These are phyloP conservation scores for Aporophyla nigra DNA, from an alignment of 2,888 invertebrate species.

Conservation along the genomic window DNA sequence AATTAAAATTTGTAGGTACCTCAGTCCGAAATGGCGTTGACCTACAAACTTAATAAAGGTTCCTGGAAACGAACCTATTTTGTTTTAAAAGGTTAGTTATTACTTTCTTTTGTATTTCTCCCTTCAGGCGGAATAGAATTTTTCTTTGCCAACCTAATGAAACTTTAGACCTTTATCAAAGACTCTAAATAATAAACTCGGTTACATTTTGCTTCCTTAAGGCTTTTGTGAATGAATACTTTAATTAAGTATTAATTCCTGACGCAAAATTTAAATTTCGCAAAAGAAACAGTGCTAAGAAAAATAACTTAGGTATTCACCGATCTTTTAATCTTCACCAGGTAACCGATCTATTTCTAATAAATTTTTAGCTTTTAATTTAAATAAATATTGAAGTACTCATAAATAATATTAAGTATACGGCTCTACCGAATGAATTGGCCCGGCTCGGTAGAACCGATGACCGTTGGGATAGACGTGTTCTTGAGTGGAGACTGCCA, in stretches of 20 bases:
- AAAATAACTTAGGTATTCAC: not conserved
- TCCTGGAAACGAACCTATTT: slow-evolving; percentile 40
- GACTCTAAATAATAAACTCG: slow-evolving; percentile 50
- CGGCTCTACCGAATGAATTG: too few relatives aligned
- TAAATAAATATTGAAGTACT: not conserved
- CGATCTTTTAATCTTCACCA: not conserved
- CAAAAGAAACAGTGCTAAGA: not conserved
- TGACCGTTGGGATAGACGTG: too few relatives aligned
- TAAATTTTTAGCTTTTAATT: too few relatives aligned
- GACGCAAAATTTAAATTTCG: not conserved
- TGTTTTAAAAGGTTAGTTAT: slow-evolving; percentile 52
- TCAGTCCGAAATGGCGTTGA: slow-evolving; percentile 30
- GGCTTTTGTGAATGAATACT: slow-evolving; percentile 20
- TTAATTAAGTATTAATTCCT: slow-evolving; percentile 8
- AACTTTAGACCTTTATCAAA: slow-evolving; percentile 45
- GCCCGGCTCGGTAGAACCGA: too few relatives aligned
- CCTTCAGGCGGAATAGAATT: slow-evolving; percentile 42
- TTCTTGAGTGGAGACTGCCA: too few relatives aligned
- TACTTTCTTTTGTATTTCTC: slow-evolving; percentile 50
- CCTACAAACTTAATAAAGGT: slow-evolving; percentile 46
- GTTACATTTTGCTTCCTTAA: slow-evolving; percentile 11
- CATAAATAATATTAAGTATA: not conserved
- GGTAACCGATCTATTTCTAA: not conserved
- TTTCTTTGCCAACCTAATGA: slow-evolving; percentile 43
- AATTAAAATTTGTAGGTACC: slow-evolving; percentile 50